Percentiles rank a stretch among this genome's conserved stretches.
Evolutionary conservation across 1,140 invertebrate genomes (phyloP).

Genomic region (Drosophila auraria): DNA sequence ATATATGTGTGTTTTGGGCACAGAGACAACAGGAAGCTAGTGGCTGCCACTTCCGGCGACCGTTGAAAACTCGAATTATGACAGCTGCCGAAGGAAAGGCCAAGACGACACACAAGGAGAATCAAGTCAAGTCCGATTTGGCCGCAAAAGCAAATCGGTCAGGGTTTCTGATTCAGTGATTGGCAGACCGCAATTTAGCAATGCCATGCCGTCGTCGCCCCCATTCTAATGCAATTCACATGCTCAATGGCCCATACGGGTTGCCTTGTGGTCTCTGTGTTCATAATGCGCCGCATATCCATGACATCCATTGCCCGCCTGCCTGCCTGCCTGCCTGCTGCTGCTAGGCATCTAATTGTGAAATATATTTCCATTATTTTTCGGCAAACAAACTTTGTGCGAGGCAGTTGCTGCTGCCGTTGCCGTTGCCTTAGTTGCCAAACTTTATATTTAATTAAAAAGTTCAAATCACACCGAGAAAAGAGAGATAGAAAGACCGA

Average conservation of each 20-base stretch:
- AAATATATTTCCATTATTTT: slow-evolving; percentile 64
- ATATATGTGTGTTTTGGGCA: slow-evolving; percentile 1
- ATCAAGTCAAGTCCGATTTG: slow-evolving; percentile 12
- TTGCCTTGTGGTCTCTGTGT: slow-evolving; percentile 19
- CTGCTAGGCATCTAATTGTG: slow-evolving; percentile 58
- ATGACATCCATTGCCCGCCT: slow-evolving; percentile 19
- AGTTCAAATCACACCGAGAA: slow-evolving; percentile 57
- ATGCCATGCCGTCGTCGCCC: neutral
- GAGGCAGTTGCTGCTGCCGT: slow-evolving; percentile 31
- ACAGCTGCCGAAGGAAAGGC: slow-evolving; percentile 17
- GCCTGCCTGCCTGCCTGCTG: neutral
- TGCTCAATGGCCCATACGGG: slow-evolving; percentile 41
- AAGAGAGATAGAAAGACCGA: neutral
- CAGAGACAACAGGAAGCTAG: neutral
- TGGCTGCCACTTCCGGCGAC: slow-evolving; percentile 31
- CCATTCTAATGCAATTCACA: slow-evolving; percentile 43
- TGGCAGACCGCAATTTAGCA: slow-evolving; percentile 42
- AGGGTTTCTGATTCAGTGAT: slow-evolving; percentile 37
- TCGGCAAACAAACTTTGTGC: slow-evolving; percentile 42
- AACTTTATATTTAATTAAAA: slow-evolving; percentile 78
- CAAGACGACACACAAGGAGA: neutral
- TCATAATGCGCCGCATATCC: slow-evolving; percentile 22
- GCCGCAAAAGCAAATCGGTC: slow-evolving; percentile 56
- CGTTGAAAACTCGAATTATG: slow-evolving; percentile 47
- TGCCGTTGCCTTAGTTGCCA: slow-evolving; percentile 10